Evolutionary conservation across 2,797 vertebrate genomes (phyloP).

Genomic region (Cirrhinus molitorella): DNA sequence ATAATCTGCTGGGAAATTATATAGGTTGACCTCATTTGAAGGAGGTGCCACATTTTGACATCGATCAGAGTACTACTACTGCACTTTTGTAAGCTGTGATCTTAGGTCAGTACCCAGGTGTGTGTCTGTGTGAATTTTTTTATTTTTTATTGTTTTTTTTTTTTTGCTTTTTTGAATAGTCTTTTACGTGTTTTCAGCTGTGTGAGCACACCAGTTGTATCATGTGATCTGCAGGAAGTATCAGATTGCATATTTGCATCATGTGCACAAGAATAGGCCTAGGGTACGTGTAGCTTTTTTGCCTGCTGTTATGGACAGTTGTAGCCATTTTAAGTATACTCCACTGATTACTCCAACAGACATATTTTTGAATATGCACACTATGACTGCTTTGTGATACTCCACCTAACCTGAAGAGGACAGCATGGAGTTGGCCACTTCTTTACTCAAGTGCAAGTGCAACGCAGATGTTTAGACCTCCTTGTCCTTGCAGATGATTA

Average conservation of each 20-base stretch:
- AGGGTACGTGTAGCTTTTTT: not conserved
- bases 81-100: not conserved
- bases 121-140: not conserved
- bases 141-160: too few species aligned
- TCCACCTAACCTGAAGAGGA: too few species aligned
- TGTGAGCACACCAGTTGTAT: not conserved
- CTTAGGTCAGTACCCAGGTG: not conserved
- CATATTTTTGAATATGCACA: too few species aligned
- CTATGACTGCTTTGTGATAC: too few species aligned
- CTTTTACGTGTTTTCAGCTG: not conserved
- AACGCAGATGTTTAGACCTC: not conserved
- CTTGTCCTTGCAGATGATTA: too few species aligned
- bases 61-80: not conserved
- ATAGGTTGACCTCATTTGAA: not conserved
- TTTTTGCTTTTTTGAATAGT: not conserved
- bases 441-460: not conserved
- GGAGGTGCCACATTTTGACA: constrained; percentile 31
- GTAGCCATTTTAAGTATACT: too few species aligned
- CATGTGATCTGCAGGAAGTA: not conserved
- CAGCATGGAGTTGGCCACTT: not conserved
- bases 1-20: constrained; percentile 31
- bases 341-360: too few species aligned
- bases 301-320: not conserved
- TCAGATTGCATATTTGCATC: not conserved
- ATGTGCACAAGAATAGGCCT: too few species aligned